phyloP scores from a whole-genome alignment of 2,113 vertebrate species.

The Chionodraco myersi region DNA sequence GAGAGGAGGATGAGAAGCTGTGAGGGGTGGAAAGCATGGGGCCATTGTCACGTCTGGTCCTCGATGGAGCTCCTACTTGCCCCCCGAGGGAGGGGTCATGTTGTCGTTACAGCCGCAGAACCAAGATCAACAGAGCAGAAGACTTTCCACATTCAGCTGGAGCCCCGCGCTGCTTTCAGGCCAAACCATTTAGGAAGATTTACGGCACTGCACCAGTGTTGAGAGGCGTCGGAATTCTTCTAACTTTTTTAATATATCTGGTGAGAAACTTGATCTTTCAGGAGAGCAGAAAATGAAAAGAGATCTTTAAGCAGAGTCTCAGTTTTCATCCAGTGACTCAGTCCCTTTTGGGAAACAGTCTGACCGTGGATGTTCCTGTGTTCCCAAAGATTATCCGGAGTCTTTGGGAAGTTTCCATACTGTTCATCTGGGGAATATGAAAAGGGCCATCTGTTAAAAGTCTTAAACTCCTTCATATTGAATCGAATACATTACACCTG shows the following conservation, averaged over 20 bases:
- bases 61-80: constrained; percentile 76
- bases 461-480: constrained; percentile 53
- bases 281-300: background rate
- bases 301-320: constrained; percentile 37
- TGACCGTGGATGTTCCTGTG: constrained; percentile 33
- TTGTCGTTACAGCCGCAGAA: constrained; percentile 66
- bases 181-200: constrained; percentile 65
- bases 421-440: constrained; percentile 59
- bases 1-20: constrained; percentile 1
- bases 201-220: constrained; percentile 55
- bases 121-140: constrained; percentile 75
- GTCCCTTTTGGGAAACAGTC: constrained; percentile 35
- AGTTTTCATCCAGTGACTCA: constrained; percentile 38
- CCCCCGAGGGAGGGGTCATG: constrained; percentile 74
- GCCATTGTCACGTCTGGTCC: constrained; percentile 71
- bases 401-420: constrained; percentile 48
- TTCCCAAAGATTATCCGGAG: constrained; percentile 55
- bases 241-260: constrained; percentile 25
- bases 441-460: constrained; percentile 60
- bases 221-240: constrained; percentile 40
- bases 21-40: constrained; percentile 53
- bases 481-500: constrained; percentile 54
- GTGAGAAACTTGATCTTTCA: constrained; percentile 7
- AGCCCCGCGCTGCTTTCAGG: constrained; percentile 49
- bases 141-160: constrained; percentile 63